These are phyloP conservation scores for Idaea dimidiata DNA, from an alignment of 2,888 invertebrate species.

Conservation along the genomic window DNA sequence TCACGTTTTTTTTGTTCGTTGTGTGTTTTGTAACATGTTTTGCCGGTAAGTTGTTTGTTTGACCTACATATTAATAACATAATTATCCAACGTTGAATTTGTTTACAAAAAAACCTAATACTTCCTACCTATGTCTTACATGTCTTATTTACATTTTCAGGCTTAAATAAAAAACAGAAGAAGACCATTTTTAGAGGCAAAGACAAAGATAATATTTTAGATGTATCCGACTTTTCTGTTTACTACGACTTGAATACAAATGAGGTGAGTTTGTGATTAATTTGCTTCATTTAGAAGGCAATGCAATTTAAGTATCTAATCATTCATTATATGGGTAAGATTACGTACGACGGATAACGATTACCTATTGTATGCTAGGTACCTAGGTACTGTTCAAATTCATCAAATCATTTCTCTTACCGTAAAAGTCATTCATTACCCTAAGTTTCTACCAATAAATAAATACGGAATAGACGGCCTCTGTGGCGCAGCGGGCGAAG, in stretches of 20 bases:
- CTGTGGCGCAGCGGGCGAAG: too few species aligned
- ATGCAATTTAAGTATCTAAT: too few species aligned
- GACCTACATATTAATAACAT: conserved; percentile 7
- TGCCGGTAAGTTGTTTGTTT: conserved; percentile 43
- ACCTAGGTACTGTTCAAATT: too few species aligned
- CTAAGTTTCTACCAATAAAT: too few species aligned
- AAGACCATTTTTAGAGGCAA: conserved; percentile 36
- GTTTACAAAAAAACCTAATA: neutral
- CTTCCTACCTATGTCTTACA: too few species aligned
- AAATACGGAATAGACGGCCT: too few species aligned
- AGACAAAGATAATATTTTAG: conserved; percentile 59
- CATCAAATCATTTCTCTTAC: too few species aligned
- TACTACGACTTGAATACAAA: conserved; percentile 72
- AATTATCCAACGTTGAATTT: neutral
- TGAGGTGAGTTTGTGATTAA: conserved; percentile 45
- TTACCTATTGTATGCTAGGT: too few species aligned
- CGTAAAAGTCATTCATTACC: too few species aligned
- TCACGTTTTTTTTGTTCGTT: conserved; percentile 41
- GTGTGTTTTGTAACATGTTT: conserved; percentile 40
- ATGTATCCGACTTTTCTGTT: conserved; percentile 72
- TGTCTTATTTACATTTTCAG: conserved; percentile 31
- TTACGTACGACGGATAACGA: too few species aligned
- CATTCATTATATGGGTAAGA: too few species aligned
- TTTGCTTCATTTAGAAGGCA: neutral
- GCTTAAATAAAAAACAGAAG: conserved; percentile 22